Percentiles rank a stretch among this genome's conserved stretches.
These are phyloP conservation scores for Discoglossus pictus DNA, from an alignment of 2,797 vertebrate genomes.

Conservation along the genomic window DNA sequence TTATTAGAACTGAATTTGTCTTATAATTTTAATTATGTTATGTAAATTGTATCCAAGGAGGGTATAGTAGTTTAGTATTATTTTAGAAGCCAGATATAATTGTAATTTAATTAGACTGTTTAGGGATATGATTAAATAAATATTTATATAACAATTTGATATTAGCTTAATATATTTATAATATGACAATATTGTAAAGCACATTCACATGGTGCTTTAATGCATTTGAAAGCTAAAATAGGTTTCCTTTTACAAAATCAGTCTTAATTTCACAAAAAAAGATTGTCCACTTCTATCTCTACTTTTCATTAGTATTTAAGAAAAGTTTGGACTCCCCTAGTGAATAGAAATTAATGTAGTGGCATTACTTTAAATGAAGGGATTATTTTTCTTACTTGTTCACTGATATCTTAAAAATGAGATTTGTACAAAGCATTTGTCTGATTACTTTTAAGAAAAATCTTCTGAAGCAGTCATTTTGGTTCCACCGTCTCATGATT, in stretches of 20 bases:
- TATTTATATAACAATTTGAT: too few relatives aligned
- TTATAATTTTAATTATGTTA: too few relatives aligned
- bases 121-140: too few relatives aligned
- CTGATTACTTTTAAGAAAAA: constrained; percentile 27
- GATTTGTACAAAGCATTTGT: constrained; percentile 4
- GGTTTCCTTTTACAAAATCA: constrained; percentile 58
- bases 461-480: too few relatives aligned
- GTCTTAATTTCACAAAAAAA: constrained; percentile 62
- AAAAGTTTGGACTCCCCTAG: constrained; percentile 64
- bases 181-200: too few relatives aligned
- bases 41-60: too few relatives aligned
- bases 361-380: constrained; percentile 53
- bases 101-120: too few relatives aligned
- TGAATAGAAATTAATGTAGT: constrained; percentile 69
- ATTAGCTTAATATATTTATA: too few relatives aligned
- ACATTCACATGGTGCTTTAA: constrained; percentile 56
- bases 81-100: too few relatives aligned
- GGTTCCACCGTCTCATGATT: too few relatives aligned
- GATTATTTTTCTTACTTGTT: constrained; percentile 50
- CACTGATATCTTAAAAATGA: constrained; percentile 30
- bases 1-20: too few relatives aligned
- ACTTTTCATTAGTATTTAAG: constrained; percentile 69
- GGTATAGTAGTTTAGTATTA: too few relatives aligned
- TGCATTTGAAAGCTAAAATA: constrained; percentile 64
- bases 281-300: constrained; percentile 60